A percentile compares a stretch with the other conserved stretches of the same genome.
These are phyloP conservation scores for Strix uralensis DNA, from an alignment of 2,113 vertebrate genomes.

Conservation along the genomic window DNA sequence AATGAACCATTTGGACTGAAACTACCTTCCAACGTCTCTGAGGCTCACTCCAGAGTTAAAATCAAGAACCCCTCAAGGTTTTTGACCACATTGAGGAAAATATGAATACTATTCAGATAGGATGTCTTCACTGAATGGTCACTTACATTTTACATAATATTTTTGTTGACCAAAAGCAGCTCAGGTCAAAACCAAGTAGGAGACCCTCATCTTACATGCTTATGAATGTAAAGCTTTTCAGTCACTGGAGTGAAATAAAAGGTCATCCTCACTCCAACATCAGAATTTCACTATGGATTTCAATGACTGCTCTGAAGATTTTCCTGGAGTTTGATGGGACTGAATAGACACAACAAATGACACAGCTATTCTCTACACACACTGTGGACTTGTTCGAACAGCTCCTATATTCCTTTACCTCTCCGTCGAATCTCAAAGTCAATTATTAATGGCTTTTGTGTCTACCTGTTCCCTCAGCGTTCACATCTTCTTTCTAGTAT, in stretches of 20 bases:
- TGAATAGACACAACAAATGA: fast-evolving
- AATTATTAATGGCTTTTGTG: background rate
- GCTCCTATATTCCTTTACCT: background rate
- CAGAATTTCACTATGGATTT: background rate
- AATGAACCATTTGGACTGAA: background rate
- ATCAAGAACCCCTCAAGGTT: background rate
- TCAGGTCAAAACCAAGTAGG: background rate
- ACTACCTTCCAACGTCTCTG: background rate
- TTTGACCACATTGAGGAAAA: background rate
- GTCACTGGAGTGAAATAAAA: background rate
- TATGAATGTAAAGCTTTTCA: background rate
- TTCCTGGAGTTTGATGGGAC: background rate
- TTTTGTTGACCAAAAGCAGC: background rate
- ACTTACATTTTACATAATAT: background rate
- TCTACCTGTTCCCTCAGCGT: background rate
- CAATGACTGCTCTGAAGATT: background rate
- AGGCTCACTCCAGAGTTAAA: background rate
- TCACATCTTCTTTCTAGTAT: background rate
- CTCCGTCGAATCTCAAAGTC: background rate
- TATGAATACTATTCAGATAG: background rate
- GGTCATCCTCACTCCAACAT: background rate
- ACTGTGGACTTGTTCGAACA: background rate
- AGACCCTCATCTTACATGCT: background rate
- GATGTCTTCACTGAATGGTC: fast-evolving
- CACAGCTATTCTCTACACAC: background rate